Conservation (phyloP, 2,113 vertebrate species). For the Tragulus kanchil region DNA sequence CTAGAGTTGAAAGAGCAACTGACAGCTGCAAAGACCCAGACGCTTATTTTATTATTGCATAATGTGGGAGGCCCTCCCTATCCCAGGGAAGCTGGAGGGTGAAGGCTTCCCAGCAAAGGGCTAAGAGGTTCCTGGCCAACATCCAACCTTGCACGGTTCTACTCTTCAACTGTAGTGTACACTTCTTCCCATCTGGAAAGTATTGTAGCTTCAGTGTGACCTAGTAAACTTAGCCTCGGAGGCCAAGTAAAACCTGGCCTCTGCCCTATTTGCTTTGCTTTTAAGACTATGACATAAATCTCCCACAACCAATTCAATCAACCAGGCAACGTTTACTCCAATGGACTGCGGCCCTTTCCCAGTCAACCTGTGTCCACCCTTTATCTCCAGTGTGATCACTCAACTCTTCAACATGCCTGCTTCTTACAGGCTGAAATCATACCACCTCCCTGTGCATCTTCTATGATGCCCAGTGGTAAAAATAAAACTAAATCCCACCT, state of each 20-base stretch:
- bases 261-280: slow-evolving; percentile 54
- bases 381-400: slow-evolving; percentile 65
- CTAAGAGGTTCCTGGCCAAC: slow-evolving; percentile 70
- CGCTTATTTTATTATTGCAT: slow-evolving; percentile 82
- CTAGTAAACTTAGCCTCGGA: slow-evolving; percentile 60
- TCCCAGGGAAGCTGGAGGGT: slow-evolving; percentile 40
- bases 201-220: slow-evolving; percentile 76
- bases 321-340: slow-evolving; percentile 41
- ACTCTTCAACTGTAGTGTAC: slow-evolving; percentile 83
- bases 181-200: slow-evolving; percentile 70
- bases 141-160: slow-evolving; percentile 57
- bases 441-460: slow-evolving; percentile 13
- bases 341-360: slow-evolving; percentile 46
- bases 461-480: slow-evolving; percentile 46
- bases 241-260: slow-evolving; percentile 70
- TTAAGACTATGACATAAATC: slow-evolving; percentile 54
- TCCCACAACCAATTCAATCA: slow-evolving; percentile 52
- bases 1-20: slow-evolving; percentile 72
- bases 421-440: slow-evolving; percentile 29
- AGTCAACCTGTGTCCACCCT: slow-evolving; percentile 31
- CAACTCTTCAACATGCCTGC: slow-evolving; percentile 45
- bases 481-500: slow-evolving; percentile 40
- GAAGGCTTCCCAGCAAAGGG: slow-evolving; percentile 66
- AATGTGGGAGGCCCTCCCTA: slow-evolving; percentile 71
- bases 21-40: slow-evolving; percentile 77